These are phyloP conservation scores for Ovis canadensis DNA, from an alignment of 2,113 vertebrate genomes.

Conservation along the genomic window DNA sequence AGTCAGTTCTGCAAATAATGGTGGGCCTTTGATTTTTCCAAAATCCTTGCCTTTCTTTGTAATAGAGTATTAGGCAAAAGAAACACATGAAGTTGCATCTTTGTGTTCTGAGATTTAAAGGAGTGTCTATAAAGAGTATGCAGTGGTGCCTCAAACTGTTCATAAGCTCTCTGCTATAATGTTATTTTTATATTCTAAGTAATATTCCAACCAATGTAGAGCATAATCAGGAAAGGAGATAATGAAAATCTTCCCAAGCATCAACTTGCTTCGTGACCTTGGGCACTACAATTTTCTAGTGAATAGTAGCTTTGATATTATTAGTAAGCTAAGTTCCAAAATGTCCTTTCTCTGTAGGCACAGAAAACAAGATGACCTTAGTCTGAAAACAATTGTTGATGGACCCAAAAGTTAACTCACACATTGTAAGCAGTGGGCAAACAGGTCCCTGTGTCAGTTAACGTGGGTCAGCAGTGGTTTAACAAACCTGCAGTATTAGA, in stretches of 20 bases:
- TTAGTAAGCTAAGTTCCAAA: background rate
- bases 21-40: background rate
- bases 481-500: background rate
- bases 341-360: background rate
- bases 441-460: background rate
- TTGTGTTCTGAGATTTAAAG: background rate
- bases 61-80: background rate
- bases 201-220: background rate
- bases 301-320: background rate
- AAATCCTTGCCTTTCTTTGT: background rate
- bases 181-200: conserved; percentile 3
- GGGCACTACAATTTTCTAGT: background rate
- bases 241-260: background rate
- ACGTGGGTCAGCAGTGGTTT: background rate
- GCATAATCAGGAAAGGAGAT: background rate
- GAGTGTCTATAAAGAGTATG: background rate
- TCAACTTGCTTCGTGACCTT: background rate
- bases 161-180: background rate
- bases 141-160: background rate
- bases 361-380: background rate
- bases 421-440: background rate
- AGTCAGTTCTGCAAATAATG: background rate
- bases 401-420: background rate
- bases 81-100: background rate
- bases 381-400: background rate